These are phyloP conservation scores for Gallinago solitaria DNA, from an alignment of 2,797 vertebrate genomes.

Conservation along the genomic window DNA sequence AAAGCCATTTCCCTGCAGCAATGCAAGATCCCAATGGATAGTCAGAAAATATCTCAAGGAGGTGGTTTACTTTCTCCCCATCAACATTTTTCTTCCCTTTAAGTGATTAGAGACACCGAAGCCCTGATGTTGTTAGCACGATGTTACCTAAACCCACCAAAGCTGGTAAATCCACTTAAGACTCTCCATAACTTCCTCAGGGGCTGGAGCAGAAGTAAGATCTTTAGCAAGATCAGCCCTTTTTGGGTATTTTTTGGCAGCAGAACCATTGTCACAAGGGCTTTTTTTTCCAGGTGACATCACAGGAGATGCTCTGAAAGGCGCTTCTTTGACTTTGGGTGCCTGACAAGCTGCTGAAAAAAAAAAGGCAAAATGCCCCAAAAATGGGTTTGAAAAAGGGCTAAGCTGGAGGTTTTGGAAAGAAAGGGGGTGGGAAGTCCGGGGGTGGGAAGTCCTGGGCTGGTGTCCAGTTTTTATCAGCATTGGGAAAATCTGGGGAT, in stretches of 20 bases:
- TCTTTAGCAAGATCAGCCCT: not conserved
- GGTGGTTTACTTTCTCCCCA: not conserved
- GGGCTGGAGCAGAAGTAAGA: not conserved
- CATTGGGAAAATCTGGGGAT: fast-evolving
- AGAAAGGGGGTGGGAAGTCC: no score
- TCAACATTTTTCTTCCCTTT: not conserved
- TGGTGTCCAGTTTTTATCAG: not conserved
- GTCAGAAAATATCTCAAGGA: not conserved
- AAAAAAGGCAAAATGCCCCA: not conserved
- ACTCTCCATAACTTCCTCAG: not conserved
- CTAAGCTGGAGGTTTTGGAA: not conserved
- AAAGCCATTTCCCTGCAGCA: not conserved
- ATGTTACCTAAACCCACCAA: constrained; percentile 18
- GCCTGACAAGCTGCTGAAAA: not conserved
- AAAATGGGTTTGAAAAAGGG: not conserved
- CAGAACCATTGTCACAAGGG: not conserved
- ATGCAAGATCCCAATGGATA: not conserved
- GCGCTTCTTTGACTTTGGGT: fast-evolving
- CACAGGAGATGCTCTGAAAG: not conserved
- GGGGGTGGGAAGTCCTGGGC: no score
- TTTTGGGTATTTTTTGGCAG: not conserved
- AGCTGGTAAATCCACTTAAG: constrained; percentile 3
- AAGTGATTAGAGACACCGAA: not conserved
- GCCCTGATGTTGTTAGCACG: not conserved
- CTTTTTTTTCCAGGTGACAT: not conserved